Evolutionary conservation across 2,888 invertebrate species (phyloP), one percentile per base, ranked within the genome.

Genomic region (Chrysopilus asiliformis): DNA sequence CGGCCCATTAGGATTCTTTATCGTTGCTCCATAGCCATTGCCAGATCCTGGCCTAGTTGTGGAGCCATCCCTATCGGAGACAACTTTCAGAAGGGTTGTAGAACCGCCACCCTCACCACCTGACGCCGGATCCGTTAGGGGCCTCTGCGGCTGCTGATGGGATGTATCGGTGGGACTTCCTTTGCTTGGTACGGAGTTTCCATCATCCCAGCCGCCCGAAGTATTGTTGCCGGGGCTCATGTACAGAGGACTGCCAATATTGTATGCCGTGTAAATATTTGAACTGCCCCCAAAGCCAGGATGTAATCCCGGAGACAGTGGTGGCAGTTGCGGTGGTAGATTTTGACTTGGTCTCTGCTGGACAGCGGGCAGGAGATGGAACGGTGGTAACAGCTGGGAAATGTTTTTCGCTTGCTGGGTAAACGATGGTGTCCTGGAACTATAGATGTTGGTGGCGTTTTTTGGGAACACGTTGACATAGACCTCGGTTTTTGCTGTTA

Each of bases 401-500:
- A 55, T 53, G 35, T 56, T 60, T 15, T 53, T 52, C 12, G 55
- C 53, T 31, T 57, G 56, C 35, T 52, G 57, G 15, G 53, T 50
- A 40, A 56, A 58, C 12, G 58, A 52, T 45, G 56, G 53, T 42
- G 49, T 56, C 46, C 45, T 62, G 18, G 52, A 49, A n/a, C 49
- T 51, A 10, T 46, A 50, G 14, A 49, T 47, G 16, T 46, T 47
- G 28, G 48, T 47, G 20, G 53, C 51, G 15, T 48, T 47, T 8
- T 43, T 46, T 13, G 50, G 45, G 22, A 58, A 47, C 45, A 80
- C 74, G 47, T 72, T 70, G 9, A 74, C 76, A 53, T 66, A 72
- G n/a, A 79, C 75, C 58, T 78, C 78, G 32, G 67, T 71, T 58
- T 79, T 79, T 3, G 76, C 70, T 5, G 68, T 67, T 31, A 76